Percentiles rank a stretch among this genome's conserved stretches.
phyloP scores from a whole-genome alignment of 2,797 vertebrate genomes.

The Sebastes dallii region DNA sequence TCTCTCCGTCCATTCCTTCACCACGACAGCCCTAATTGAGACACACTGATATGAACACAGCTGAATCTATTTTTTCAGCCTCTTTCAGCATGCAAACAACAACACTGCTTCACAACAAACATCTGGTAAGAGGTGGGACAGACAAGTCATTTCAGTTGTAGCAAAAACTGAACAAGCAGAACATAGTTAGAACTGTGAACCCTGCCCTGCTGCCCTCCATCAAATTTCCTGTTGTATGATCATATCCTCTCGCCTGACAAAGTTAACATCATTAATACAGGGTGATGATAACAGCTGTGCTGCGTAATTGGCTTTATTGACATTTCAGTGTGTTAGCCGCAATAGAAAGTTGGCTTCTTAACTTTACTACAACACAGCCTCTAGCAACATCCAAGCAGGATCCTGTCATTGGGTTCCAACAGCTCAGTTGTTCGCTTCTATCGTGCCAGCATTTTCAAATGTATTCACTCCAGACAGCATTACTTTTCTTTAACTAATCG shows the following conservation, averaged over 20 bases:
- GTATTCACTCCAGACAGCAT: not conserved
- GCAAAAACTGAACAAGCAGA: not conserved
- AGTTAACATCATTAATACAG: not conserved
- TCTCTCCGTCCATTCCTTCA: too few relatives aligned
- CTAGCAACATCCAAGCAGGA: not conserved
- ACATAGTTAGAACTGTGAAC: not conserved
- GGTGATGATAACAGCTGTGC: not conserved
- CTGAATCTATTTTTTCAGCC: not conserved
- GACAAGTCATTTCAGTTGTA: not conserved
- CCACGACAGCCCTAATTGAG: too few relatives aligned
- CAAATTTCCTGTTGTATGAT: not conserved
- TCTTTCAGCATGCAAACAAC: not conserved
- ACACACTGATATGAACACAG: too few relatives aligned
- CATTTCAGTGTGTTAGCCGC: not conserved
- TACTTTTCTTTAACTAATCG: not conserved
- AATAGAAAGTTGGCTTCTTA: not conserved
- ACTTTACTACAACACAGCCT: not conserved
- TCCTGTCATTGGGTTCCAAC: not conserved
- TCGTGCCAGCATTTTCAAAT: not conserved
- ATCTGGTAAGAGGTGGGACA: not conserved
- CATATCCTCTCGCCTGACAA: not conserved
- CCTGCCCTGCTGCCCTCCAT: not conserved
- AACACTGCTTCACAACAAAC: not conserved
- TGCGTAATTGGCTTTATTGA: not conserved
- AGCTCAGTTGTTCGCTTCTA: not conserved